Base-by-base conservation (phyloP, 2,888 invertebrate genomes). In the Hybos culiciformis region DNA sequence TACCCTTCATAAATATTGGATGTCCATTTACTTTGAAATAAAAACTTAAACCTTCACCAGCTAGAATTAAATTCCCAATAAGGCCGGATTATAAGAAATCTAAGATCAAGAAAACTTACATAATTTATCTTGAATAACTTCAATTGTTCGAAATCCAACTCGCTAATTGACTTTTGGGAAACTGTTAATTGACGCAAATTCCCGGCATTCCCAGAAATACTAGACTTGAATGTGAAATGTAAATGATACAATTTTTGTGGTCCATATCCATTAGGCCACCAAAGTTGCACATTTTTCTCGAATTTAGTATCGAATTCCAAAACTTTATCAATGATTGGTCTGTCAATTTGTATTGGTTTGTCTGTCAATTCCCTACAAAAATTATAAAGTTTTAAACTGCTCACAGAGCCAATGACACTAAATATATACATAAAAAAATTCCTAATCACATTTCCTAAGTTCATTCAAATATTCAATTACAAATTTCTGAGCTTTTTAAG, bases 241-340 rank as follows among this genome's bases (percentile, higher is more conserved):
- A 88, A 57, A 6, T 71, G 65, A 57, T 96, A 96, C 4, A 96
- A 66, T 1, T 72, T 71, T 59, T 86, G 92, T 2, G 72, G 62
- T 2, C 93, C 93, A 55, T 78, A 84, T 18, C 92, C 94, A 64
- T 91, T 93, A 0, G 97, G 97, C 94, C 94, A 97, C 97, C 97
- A 97, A 17, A 72, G 54, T 34, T 72, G 60, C 0, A 83, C 73
- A 37, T 61, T 53, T 23, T 75, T 46, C 4, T 49, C 21, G 41
- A 54, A 38, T 3, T 23, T 32, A 36, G 43, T 31, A 24, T 19
- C n/a, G n/a, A n/a, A n/a, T n/a, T n/a, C n/a, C n/a, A n/a, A n/a
- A n/a, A n/a, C n/a, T n/a, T n/a, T n/a, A n/a, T n/a, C n/a, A n/a
- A n/a, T n/a, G n/a, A n/a, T n/a, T n/a, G n/a, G n/a, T n/a, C n/a